Evolutionary conservation across 2,113 vertebrate species (phyloP).

Genomic region (Nanorana parkeri): DNA sequence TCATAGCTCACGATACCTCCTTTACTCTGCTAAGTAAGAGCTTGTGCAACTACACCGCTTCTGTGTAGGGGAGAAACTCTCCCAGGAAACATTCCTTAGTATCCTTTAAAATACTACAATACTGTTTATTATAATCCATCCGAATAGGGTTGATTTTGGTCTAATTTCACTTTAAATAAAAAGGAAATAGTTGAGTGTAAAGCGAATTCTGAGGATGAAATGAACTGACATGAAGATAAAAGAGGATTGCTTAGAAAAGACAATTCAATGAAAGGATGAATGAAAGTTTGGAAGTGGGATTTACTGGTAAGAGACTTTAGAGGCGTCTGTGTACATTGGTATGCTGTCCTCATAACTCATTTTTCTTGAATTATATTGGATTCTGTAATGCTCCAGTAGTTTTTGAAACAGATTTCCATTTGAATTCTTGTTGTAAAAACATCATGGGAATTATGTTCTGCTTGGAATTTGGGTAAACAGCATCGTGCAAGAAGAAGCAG

Average conservation of each 20-base stretch:
- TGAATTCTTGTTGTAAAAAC: conserved; percentile 38
- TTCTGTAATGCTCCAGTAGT: conserved; percentile 23
- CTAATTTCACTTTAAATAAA: too few relatives aligned
- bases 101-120: too few relatives aligned
- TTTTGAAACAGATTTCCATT: conserved; percentile 38
- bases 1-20: too few relatives aligned
- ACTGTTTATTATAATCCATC: too few relatives aligned
- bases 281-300: not conserved
- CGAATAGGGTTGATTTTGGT: too few relatives aligned
- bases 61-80: too few relatives aligned
- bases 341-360: conserved; percentile 2
- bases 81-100: too few relatives aligned
- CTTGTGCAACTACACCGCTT: too few relatives aligned
- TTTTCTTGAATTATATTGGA: conserved; percentile 15
- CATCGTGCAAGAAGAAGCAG: not conserved
- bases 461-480: not conserved
- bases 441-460: conserved; percentile 21
- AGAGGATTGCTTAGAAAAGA: not conserved
- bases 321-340: not conserved
- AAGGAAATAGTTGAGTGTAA: too few relatives aligned
- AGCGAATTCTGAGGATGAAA: not conserved
- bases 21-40: too few relatives aligned
- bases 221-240: not conserved
- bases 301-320: not conserved
- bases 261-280: not conserved